Evolutionary conservation across 2,797 vertebrate genomes (phyloP), one percentile per base, ranked within the genome.

Genomic region (Tadarida brasiliensis): DNA sequence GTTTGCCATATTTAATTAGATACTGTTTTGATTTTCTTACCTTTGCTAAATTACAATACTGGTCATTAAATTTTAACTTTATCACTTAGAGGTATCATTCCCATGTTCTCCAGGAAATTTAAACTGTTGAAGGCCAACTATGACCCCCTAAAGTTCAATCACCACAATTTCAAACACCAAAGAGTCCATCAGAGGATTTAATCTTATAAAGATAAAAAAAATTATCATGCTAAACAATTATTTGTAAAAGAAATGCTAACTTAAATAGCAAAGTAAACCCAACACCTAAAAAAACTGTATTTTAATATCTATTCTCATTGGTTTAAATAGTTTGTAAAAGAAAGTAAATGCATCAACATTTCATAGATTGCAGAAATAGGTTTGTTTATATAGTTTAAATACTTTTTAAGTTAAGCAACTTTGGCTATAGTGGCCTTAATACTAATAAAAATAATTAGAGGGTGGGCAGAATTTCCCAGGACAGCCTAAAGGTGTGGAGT

Each of bases 291-390:
- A 51, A 26, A n/a, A 49, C 5, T 65, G 0, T 65, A 61, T 47
- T 67, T 81, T 80, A 87, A 87, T 24, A 61, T 1, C 49, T 73
- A 15, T 81, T 92, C 54, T 68, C 17, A 88, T 51, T 57, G 88
- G 24, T 63, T 81, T 35, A 93, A 78, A 47, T 54, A 20, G 20
- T 19, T 49, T 51, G 19, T 33, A 73, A 93, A 78, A 70, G 63
- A 26, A 95, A 80, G 1, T 47, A 57, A 54, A 19, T 17, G 61
- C 26, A 57, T 70, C 51, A 89, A 56, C 71, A 54, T 70, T 82
- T 96, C 49, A 51, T 3, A 77, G 8, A 95, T 63, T 94, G 90
- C 14, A 63, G 86, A 96, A 87, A 44, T 28, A 84, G 11, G 26
- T 51, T 19, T 91, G 9, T 61, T 67, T 82, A 71, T 47, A 78